Conservation (phyloP, 2,797 vertebrate species). For the Cebuella pygmaea region DNA sequence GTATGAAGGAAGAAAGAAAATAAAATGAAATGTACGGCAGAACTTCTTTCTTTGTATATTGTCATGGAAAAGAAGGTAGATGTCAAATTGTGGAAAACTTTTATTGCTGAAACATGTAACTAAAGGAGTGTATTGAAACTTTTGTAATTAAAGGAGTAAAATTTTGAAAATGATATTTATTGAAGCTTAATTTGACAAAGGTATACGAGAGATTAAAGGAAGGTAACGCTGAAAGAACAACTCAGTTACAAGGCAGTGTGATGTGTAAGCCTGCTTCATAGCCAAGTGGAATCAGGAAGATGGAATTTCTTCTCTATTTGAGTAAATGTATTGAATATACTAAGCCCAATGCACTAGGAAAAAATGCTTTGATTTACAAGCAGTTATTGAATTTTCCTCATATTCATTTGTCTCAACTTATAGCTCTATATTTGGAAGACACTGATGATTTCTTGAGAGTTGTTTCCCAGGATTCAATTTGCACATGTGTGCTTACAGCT, state of each 20-base stretch:
- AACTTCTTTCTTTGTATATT: not conserved
- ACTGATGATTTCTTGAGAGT: not conserved
- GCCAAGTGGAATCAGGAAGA: not conserved
- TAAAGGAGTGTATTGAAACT: not conserved
- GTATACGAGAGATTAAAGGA: not conserved
- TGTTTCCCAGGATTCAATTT: conserved; percentile 25
- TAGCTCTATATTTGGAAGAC: not conserved
- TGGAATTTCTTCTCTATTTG: not conserved
- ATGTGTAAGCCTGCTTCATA: not conserved
- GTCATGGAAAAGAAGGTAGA: not conserved
- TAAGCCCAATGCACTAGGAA: not conserved
- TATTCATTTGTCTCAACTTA: not conserved
- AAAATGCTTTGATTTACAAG: not conserved
- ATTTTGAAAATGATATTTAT: not conserved
- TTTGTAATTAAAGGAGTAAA: not conserved
- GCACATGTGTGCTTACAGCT: not conserved
- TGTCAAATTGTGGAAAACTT: not conserved
- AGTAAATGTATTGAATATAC: not conserved
- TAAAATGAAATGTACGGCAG: not conserved
- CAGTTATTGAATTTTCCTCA: not conserved
- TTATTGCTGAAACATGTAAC: not conserved
- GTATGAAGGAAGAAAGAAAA: not conserved
- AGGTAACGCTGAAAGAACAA: not conserved
- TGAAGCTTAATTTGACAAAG: not conserved
- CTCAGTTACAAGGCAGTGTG: rapidly evolving